Percentiles rank a stretch among this genome's conserved stretches.
These are phyloP conservation scores for Lophotis ruficrista DNA, from an alignment of 2,113 vertebrate species.

Conservation along the genomic window DNA sequence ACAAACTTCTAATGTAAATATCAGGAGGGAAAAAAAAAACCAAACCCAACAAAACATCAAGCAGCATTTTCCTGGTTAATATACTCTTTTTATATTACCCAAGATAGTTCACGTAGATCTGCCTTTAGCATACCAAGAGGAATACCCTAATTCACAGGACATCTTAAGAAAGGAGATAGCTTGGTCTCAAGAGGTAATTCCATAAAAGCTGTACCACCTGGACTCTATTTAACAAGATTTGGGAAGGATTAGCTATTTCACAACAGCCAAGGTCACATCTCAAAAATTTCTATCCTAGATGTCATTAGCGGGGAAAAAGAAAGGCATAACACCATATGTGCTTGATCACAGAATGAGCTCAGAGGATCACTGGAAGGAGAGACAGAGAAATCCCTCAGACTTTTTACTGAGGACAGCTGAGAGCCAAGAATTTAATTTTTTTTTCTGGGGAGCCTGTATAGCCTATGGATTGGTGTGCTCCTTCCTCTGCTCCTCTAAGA, in stretches of 20 bases:
- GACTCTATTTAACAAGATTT: conserved; percentile 37
- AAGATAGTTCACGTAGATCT: background rate
- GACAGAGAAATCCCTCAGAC: conserved; percentile 15
- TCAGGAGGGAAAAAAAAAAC: background rate
- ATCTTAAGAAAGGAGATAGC: background rate
- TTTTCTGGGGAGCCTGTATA: background rate
- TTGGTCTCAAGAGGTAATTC: background rate
- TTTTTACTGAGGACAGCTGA: background rate
- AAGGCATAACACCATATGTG: conserved; percentile 10
- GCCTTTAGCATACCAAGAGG: background rate
- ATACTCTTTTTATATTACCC: background rate
- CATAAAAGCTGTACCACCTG: conserved; percentile 23
- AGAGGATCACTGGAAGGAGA: conserved; percentile 18
- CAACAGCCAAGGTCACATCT: conserved; percentile 16
- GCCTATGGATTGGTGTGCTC: background rate
- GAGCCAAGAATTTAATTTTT: background rate
- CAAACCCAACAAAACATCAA: background rate
- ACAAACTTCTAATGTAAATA: background rate
- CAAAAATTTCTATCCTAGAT: background rate
- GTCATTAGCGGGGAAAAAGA: background rate
- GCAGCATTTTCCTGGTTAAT: background rate
- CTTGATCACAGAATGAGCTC: conserved; percentile 39
- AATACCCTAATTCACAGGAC: background rate
- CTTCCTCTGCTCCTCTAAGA: background rate
- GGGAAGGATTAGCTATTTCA: conserved; percentile 33